Evolutionary conservation across 2,888 invertebrate species (phyloP), one percentile per base, ranked within the genome.

Genomic region (Latrodectus elegans): DNA sequence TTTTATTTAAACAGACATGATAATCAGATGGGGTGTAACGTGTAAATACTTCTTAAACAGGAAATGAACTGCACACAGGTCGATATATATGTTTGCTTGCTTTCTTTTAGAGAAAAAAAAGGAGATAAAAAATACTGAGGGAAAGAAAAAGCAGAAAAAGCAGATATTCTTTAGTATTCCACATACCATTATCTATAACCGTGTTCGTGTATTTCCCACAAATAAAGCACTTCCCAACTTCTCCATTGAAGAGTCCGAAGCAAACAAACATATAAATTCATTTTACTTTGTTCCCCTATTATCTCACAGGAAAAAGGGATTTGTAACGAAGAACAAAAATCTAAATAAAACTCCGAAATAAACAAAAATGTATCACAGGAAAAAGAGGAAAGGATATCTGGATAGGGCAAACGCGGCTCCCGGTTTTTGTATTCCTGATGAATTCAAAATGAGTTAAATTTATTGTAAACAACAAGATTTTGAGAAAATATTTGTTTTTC

Each of bases 401-500:
- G 14, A 75, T 49, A 75, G n/a, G 75, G 14, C 22, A 74, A 55
- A 38, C 15, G 64, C 15, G 64, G 51, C 52, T 22, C 17, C n/a
- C 52, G 52, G 55, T 79, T 79, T 78, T 68, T 71, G 55, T 70
- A 10, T 15, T 70, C n/a, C 71, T 79, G 79, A 79, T 79, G 79
- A 79, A 79, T 79, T 71, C 38, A 49, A 81, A 73, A 81, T 73
- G 81, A 81, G 81, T 73, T 81, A 81, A 81, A 81, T 73, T 81
- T 73, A 81, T 81, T 81, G 81, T 81, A 81, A 81, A 81, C 81
- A 81, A 53, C 52, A 17, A 81, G 73, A 73, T 73, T 72, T 73
- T 10, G 67, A 65, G 81, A 52, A 81, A 81, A 81, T 81, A 81
- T 81, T 81, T 81, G 73, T 65, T 65, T 64, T 81, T 52, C 64